These are phyloP conservation scores for Spheniscus mendiculus DNA, from an alignment of 2,113 vertebrate genomes.

Conservation along the genomic window DNA sequence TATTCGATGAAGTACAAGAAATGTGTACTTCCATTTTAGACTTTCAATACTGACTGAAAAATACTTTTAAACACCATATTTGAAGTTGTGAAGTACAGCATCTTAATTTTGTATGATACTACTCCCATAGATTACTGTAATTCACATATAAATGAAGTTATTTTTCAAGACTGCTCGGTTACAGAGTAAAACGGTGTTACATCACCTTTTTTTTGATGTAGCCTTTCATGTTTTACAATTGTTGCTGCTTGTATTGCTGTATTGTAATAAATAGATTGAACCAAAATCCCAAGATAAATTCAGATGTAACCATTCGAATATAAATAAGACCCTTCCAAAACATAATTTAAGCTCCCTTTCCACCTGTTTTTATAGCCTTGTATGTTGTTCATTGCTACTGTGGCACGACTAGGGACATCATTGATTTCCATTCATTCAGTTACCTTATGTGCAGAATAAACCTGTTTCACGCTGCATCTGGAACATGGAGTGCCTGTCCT, in stretches of 20 bases:
- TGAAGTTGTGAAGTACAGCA: not conserved
- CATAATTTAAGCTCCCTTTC: not conserved
- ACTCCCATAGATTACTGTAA: not conserved
- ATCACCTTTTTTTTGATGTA: not conserved
- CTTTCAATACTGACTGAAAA: not conserved
- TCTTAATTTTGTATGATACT: not conserved
- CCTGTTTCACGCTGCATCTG: not conserved
- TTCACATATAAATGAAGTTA: not conserved
- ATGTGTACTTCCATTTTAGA: not conserved
- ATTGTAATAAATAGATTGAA: not conserved
- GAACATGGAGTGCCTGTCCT: not conserved
- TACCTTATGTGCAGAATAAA: not conserved
- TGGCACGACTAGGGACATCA: not conserved
- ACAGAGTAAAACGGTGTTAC: not conserved
- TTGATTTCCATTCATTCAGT: not conserved
- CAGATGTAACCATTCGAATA: not conserved
- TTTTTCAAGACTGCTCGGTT: not conserved
- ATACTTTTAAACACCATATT: not conserved
- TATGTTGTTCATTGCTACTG: not conserved
- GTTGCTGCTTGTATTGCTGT: not conserved
- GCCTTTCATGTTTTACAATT: not conserved
- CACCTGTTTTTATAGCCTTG: not conserved
- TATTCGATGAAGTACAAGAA: not conserved
- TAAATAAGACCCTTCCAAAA: not conserved
- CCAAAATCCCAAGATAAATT: not conserved